Evolutionary conservation across 2,888 invertebrate genomes (phyloP).

Genomic region (Lepidochrysops patricia): DNA sequence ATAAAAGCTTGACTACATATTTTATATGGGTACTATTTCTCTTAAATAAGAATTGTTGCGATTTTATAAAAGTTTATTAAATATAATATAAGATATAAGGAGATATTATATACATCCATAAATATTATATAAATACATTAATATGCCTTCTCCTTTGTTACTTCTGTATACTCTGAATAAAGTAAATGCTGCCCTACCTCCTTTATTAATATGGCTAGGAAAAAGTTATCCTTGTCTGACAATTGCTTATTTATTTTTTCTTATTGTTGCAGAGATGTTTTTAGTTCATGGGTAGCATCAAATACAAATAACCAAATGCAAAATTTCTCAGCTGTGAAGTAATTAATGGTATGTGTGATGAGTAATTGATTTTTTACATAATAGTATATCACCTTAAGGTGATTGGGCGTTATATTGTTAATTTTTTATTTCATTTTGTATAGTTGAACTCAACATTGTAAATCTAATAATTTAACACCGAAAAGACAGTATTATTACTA

Average conservation of each 20-base stretch:
- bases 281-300: conserved; percentile 91
- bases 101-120: too few relatives aligned
- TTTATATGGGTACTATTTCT: too few relatives aligned
- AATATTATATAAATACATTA: too few relatives aligned
- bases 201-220: not conserved
- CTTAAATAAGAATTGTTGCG: too few relatives aligned
- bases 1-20: too few relatives aligned
- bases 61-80: too few relatives aligned
- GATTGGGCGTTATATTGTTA: not conserved
- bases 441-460: not conserved
- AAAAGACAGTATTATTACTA: conserved; percentile 2
- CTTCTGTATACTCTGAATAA: too few relatives aligned
- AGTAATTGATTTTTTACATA: not conserved
- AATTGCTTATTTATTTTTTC: conserved; percentile 29
- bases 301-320: conserved; percentile 88
- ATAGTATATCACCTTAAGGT: not conserved
- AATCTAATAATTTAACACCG: not conserved
- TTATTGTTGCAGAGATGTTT: conserved; percentile 84
- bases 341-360: conserved; percentile 41
- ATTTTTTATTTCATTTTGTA: not conserved
- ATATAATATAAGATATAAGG: too few relatives aligned
- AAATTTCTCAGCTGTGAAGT: conserved; percentile 87
- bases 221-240: not conserved
- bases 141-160: too few relatives aligned
- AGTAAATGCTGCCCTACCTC: too few relatives aligned